Evolutionary conservation across 2,113 vertebrate species (phyloP).

Genomic region (Trichomycterus rosablanca): DNA sequence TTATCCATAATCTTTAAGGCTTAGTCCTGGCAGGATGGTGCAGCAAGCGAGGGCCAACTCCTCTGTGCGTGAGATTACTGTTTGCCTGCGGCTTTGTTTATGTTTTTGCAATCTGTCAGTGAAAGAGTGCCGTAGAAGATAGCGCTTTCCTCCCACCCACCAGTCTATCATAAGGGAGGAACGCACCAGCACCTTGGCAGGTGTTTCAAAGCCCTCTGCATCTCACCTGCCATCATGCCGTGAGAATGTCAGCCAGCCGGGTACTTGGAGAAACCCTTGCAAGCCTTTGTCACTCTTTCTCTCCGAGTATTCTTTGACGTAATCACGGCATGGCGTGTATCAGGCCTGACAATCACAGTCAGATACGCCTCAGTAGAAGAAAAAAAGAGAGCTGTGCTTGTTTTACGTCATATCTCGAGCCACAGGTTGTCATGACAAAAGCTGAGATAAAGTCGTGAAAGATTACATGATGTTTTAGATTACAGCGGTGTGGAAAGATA

Average conservation of each 20-base stretch:
- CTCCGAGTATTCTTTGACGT: constrained; percentile 4
- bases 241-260: constrained; percentile 39
- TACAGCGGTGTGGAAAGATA: neutral
- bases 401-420: constrained; percentile 17
- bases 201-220: constrained; percentile 50
- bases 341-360: constrained; percentile 13
- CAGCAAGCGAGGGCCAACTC: neutral
- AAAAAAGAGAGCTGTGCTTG: constrained; percentile 1
- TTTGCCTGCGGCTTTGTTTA: constrained; percentile 52
- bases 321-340: constrained; percentile 17
- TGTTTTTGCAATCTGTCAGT: constrained; percentile 50
- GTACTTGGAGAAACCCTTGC: constrained; percentile 35
- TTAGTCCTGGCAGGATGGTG: neutral
- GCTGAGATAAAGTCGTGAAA: neutral
- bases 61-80: constrained; percentile 47
- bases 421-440: constrained; percentile 5
- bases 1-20: no score
- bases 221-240: constrained; percentile 44
- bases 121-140: constrained; percentile 48
- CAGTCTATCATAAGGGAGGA: constrained; percentile 11
- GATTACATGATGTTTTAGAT: constrained; percentile 7
- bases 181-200: constrained; percentile 41
- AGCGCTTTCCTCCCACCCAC: constrained; percentile 43
- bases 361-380: constrained; percentile 14
- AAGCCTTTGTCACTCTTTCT: constrained; percentile 20